Conservation (phyloP, 1,140 invertebrate genomes). For the silkworm (Bombyx mori) region ASM3026992v2 NC_085109.1:3937001-3937500, state of each 20-base stretch:
- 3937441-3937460: too few species aligned
- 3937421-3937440: too few species aligned
- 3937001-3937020: too few species aligned
- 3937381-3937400: neutral
- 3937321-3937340: slow-evolving; percentile 94
- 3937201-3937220: slow-evolving; percentile 84
- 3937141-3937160: slow-evolving; percentile 90
- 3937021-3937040: too few species aligned
- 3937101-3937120: slow-evolving; percentile 56
- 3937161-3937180: slow-evolving; percentile 92
- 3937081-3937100: slow-evolving; percentile 6
- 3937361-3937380: neutral
- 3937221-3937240: slow-evolving; percentile 87
- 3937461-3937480: too few species aligned
- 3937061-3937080: neutral
- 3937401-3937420: too few species aligned
- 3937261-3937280: slow-evolving; percentile 94
- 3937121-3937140: slow-evolving; percentile 90
- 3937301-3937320: slow-evolving; percentile 91
- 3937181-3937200: slow-evolving; percentile 89
- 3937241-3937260: slow-evolving; percentile 93
- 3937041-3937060: too few species aligned
- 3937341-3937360: slow-evolving; percentile 90
- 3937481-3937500: too few species aligned
- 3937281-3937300: slow-evolving; percentile 91